Base-by-base conservation (phyloP, 2,888 invertebrate genomes). In the Nephrotoma guestfalica region DNA sequence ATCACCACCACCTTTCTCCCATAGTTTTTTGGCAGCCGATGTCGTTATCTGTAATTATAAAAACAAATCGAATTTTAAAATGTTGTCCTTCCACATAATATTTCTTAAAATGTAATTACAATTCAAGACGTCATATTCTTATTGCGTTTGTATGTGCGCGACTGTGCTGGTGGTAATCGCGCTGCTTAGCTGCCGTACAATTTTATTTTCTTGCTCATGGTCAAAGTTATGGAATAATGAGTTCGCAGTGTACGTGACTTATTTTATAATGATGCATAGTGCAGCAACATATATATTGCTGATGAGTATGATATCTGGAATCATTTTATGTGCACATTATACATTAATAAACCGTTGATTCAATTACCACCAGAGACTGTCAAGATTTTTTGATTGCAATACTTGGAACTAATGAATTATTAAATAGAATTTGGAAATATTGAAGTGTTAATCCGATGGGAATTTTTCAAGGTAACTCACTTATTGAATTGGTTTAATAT, bases 1-100 rank as follows among this genome's bases (percentile, higher is more conserved):
- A 91, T 95, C 95, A 88, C 93, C 94, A 88, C 94, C 93, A 88
- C 95, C 94, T 91, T 94, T 96, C 92, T 95, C 96, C 97, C 97
- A 97, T 92, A 97, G 92, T 92, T 97, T 97, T 93, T 97, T 97
- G 92, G 97, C 96, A 92, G 97, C 96, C 92, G 97, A 96, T 91
- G 97, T 96, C 92, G 97, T 96, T 93, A 97, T 97, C 97, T 97
- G 93, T 87, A 93, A 93, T 88, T 89, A 88, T 87, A 89, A 88
- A 88, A 87, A 2, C 1, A 88, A 87, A 89, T 13, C 3, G 9
- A 57, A 71, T 30, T 71, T 71, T 30, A 45, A 41, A 42, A 83
- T 30, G 83, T 9, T 71, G 71, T 7, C 71, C 71, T 71, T 71
- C 51, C 13, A 15, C 71, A 30, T 0, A 51, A 86, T 83, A 57